Percentiles rank a stretch among this genome's conserved stretches.
Evolutionary conservation across 2,888 invertebrate species (phyloP).

Genomic region (Formica aserva): DNA sequence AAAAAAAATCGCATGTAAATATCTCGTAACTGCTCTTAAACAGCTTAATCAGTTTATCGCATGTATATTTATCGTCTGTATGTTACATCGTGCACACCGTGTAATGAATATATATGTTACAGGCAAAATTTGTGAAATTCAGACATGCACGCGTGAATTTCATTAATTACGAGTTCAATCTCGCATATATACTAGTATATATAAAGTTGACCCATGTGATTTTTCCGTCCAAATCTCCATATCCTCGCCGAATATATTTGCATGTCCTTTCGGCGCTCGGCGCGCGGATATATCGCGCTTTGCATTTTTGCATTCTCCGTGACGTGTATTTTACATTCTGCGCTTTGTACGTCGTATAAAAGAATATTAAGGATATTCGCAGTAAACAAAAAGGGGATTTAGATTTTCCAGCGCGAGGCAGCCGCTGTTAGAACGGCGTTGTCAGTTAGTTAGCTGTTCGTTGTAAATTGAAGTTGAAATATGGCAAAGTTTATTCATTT

Average conservation of each 20-base stretch:
- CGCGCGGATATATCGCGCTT: slow-evolving; percentile 30
- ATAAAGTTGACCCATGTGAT: slow-evolving; percentile 44
- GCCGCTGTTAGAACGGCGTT: slow-evolving; percentile 66
- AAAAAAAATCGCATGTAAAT: slow-evolving; percentile 12
- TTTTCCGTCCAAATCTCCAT: slow-evolving; percentile 57
- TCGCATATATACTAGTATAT: slow-evolving; percentile 13
- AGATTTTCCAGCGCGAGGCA: slow-evolving; percentile 56
- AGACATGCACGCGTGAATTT: slow-evolving; percentile 27
- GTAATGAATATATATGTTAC: neutral
- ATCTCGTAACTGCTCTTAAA: slow-evolving; percentile 6
- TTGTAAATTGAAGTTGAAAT: slow-evolving; percentile 67
- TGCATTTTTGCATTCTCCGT: slow-evolving; percentile 52
- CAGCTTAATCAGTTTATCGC: slow-evolving; percentile 10
- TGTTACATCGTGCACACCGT: neutral
- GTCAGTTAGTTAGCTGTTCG: slow-evolving; percentile 66
- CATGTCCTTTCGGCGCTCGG: slow-evolving; percentile 48
- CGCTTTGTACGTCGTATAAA: slow-evolving; percentile 38
- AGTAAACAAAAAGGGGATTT: slow-evolving; percentile 63
- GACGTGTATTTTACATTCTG: slow-evolving; percentile 48
- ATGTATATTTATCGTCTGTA: neutral
- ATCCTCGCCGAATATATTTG: slow-evolving; percentile 56
- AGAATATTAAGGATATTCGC: slow-evolving; percentile 59
- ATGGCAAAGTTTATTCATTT: slow-evolving; percentile 59
- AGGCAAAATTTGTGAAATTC: neutral
- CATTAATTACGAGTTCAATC: slow-evolving; percentile 48